Evolutionary conservation across 2,888 invertebrate genomes (phyloP).

Genomic region (Latrodectus elegans): DNA sequence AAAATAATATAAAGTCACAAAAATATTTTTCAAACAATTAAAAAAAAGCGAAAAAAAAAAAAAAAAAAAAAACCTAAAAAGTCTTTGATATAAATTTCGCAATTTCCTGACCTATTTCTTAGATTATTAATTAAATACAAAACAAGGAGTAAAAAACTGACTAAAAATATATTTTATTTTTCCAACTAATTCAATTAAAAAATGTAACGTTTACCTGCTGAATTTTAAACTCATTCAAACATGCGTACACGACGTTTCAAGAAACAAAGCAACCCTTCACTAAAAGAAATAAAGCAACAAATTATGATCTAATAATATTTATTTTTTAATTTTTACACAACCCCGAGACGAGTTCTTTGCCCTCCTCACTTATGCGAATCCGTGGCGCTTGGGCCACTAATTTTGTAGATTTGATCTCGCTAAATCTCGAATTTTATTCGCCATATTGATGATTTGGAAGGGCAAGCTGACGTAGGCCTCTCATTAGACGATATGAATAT

Average conservation of each 20-base stretch:
- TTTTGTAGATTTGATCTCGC: constrained; percentile 70
- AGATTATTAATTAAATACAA: background rate
- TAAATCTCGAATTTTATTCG: constrained; percentile 70
- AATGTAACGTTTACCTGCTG: background rate
- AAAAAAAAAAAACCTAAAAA: background rate
- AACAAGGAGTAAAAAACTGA: background rate
- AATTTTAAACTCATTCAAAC: no score
- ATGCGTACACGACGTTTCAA: background rate
- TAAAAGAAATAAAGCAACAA: background rate
- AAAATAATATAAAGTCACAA: background rate
- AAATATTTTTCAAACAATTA: background rate
- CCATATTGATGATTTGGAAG: constrained; percentile 70
- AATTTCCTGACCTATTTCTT: background rate
- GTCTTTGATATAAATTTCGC: background rate
- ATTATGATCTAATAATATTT: background rate
- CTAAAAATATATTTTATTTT: background rate
- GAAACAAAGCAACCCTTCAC: background rate
- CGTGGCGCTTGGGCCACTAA: constrained; percentile 70
- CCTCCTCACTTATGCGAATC: constrained; percentile 68
- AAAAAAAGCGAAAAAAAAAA: background rate
- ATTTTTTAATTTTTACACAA: constrained; percentile 28
- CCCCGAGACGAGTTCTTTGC: constrained; percentile 66
- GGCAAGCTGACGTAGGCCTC: constrained; percentile 68
- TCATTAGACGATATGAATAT: constrained; percentile 68
- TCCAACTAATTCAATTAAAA: background rate